Evolutionary conservation across 2,888 invertebrate genomes (phyloP), one percentile per base, ranked within the genome.

Genomic region (Ctena decussata): DNA sequence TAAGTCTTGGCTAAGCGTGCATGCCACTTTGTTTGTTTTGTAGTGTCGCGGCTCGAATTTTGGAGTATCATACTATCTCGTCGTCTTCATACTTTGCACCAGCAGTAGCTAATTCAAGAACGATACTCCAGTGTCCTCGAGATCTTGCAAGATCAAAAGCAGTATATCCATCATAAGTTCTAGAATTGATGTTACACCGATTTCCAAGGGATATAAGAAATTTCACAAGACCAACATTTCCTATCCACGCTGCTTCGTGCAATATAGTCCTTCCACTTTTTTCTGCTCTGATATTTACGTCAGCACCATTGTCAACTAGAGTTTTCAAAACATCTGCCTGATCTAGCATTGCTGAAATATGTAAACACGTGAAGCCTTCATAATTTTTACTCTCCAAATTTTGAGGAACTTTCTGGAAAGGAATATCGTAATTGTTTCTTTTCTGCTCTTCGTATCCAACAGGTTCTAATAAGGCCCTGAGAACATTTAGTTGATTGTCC

Each of bases 141-240:
- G 74, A 80, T 24, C 87, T 49, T 8, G 90, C 90, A 46, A 89
- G 57, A 21, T 86, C 84, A 60, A 86, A 83, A 21, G 90, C 84
- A 0, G 89, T 86, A n/a, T 57, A 53, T 37, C 81, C 82, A 32
- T 83, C 87, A 65, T 80, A 89, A 0, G 87, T 79, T 18, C 76
- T 73, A n/a, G 84, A 77, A 65, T 89, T 84, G 1, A 90, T 77
- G 46, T 90, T 60, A 78, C 82, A 83, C 8, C 46, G 24, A 15
- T 46, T 53, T 8, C 27, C 37, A n/a, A 76, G 27, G 12, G 27
- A 44, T 41, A 86, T 41, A 11, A 88, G 49, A 35, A 46, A 49
- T 72, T 60, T 77, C 0, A 84, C 85, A 21, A 84, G 30, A 3
- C 65, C 24, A 6, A 85, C n/a, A 53, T 88, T 73, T 11, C 84